These are phyloP conservation scores for Plagodis pulveraria DNA, from an alignment of 2,888 invertebrate species.

Conservation along the genomic window DNA sequence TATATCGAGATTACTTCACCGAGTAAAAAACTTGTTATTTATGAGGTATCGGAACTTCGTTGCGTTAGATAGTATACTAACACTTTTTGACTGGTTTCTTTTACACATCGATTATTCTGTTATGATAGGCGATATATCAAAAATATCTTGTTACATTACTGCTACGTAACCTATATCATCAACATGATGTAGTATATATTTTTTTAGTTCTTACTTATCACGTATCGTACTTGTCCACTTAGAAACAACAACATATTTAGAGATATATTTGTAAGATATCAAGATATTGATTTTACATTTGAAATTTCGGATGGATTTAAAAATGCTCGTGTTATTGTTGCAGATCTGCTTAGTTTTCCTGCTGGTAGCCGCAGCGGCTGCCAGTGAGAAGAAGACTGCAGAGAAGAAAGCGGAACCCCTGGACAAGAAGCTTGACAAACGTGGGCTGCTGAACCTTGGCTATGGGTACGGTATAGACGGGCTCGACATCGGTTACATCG, in stretches of 20 bases:
- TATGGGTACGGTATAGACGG: constrained; percentile 92
- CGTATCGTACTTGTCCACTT: too few relatives aligned
- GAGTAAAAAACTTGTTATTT: not conserved
- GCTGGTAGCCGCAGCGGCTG: constrained; percentile 90
- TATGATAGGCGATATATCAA: constrained; percentile 8
- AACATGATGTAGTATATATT: not conserved
- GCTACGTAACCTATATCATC: not conserved
- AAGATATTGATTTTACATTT: not conserved
- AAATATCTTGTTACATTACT: constrained; percentile 4
- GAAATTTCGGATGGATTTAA: constrained; percentile 1
- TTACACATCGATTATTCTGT: constrained; percentile 6
- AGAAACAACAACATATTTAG: not conserved
- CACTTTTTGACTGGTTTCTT: constrained; percentile 9
- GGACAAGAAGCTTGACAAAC: constrained; percentile 93
- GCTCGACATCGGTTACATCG: constrained; percentile 90
- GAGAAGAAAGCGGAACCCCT: constrained; percentile 84
- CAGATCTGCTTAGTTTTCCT: constrained; percentile 91
- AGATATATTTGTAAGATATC: not conserved
- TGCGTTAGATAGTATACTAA: constrained; percentile 11
- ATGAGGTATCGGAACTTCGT: constrained; percentile 2
- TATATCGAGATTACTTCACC: not conserved
- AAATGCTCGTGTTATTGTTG: constrained; percentile 38
- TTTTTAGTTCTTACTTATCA: too few relatives aligned
- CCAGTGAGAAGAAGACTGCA: constrained; percentile 87
- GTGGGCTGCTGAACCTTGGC: constrained; percentile 91